These are phyloP conservation scores for Scaptomyza flava DNA, from an alignment of 2,888 invertebrate species.

Conservation along the genomic window DNA sequence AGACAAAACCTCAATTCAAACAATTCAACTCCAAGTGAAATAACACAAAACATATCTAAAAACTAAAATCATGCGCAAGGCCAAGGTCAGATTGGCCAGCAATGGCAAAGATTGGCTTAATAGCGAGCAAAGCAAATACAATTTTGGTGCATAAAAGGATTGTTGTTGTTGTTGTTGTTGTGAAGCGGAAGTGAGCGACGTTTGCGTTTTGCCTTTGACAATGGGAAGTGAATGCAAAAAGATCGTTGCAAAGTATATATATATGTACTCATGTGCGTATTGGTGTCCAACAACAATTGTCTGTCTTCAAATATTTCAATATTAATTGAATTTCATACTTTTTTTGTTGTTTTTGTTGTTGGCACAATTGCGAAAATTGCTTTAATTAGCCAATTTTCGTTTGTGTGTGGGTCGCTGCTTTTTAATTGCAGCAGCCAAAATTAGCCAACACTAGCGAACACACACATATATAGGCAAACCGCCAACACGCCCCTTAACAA, in stretches of 20 bases:
- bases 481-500: slow-evolving; percentile 38
- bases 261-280: slow-evolving; percentile 33
- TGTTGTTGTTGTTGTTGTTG: slow-evolving; percentile 35
- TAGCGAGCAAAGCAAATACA: slow-evolving; percentile 10
- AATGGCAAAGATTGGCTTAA: slow-evolving; percentile 42
- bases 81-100: slow-evolving; percentile 57
- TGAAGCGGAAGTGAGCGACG: slow-evolving; percentile 63
- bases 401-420: slow-evolving; percentile 1
- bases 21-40: background rate
- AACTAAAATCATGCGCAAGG: slow-evolving; percentile 25
- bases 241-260: slow-evolving; percentile 37
- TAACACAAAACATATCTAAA: background rate
- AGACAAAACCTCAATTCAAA: background rate
- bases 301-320: slow-evolving; percentile 56
- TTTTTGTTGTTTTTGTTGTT: slow-evolving; percentile 7
- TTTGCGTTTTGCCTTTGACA: slow-evolving; percentile 66
- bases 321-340: slow-evolving; percentile 52
- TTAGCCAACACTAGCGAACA: slow-evolving; percentile 35
- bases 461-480: slow-evolving; percentile 18
- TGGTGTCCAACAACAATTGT: slow-evolving; percentile 40
- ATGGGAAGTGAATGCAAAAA: slow-evolving; percentile 71
- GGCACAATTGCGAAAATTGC: slow-evolving; percentile 65
- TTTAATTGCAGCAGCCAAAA: slow-evolving; percentile 29
- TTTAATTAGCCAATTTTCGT: slow-evolving; percentile 54
- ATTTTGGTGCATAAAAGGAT: slow-evolving; percentile 10